Conservation (phyloP, 2,888 invertebrate genomes). For the Lampropteryx suffumata region DNA sequence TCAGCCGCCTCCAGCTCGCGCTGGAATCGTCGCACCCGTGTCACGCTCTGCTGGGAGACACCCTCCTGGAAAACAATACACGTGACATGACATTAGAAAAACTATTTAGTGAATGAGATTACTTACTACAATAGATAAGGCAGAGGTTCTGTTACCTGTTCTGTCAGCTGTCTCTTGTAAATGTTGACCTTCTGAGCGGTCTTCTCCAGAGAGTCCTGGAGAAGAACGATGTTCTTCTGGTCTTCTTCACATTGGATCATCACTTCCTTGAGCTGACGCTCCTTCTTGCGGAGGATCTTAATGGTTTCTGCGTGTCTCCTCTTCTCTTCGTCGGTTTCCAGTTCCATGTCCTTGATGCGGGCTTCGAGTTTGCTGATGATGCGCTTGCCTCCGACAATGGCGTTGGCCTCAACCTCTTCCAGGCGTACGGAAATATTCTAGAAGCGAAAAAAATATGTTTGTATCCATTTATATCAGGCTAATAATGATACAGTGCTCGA, state of each 20-base stretch:
- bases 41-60: slow-evolving; percentile 95
- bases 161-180: slow-evolving; percentile 97
- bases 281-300: slow-evolving; percentile 99
- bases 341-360: slow-evolving; percentile 95
- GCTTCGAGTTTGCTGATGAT: slow-evolving; percentile 99
- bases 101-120: too few species aligned
- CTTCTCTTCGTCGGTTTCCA: slow-evolving; percentile 98
- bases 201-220: slow-evolving; percentile 96
- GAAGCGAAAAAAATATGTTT: slow-evolving; percentile 10
- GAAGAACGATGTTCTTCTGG: slow-evolving; percentile 95
- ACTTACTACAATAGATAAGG: too few species aligned
- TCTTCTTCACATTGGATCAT: slow-evolving; percentile 98
- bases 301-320: slow-evolving; percentile 98
- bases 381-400: slow-evolving; percentile 97
- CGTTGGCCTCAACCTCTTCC: slow-evolving; percentile 98
- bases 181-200: slow-evolving; percentile 93
- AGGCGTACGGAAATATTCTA: slow-evolving; percentile 94
- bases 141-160: slow-evolving; percentile 92
- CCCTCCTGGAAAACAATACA: slow-evolving; percentile 86
- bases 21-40: slow-evolving; percentile 98
- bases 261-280: slow-evolving; percentile 97
- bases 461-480: too few species aligned
- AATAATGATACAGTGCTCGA: too few species aligned
- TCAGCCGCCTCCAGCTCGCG: slow-evolving; percentile 98
- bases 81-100: not conserved